Evolutionary conservation across 2,797 vertebrate genomes (phyloP).

Genomic region (Malurus splendens): DNA sequence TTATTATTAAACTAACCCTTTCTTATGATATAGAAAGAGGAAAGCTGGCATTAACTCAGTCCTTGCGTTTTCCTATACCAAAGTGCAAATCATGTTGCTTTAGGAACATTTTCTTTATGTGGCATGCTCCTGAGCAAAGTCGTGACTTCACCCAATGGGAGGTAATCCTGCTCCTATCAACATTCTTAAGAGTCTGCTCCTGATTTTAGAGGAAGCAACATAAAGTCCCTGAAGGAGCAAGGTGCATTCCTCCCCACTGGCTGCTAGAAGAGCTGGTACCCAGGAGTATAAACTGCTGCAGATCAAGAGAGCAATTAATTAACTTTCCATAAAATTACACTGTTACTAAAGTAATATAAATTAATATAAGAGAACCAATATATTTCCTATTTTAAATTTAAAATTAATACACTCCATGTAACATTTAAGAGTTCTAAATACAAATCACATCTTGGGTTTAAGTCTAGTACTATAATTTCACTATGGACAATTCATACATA

Average conservation of each 20-base stretch:
- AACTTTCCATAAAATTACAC: neutral
- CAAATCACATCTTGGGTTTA: neutral
- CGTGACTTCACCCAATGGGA: neutral
- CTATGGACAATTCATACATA: neutral
- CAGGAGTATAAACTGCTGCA: neutral
- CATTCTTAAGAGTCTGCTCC: neutral
- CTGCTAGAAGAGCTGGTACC: neutral
- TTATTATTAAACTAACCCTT: no score
- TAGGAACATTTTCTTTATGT: neutral
- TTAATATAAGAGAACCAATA: neutral
- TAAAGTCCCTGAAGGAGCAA: neutral
- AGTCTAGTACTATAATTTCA: neutral
- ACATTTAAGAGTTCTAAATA: neutral
- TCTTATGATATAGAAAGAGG: neutral
- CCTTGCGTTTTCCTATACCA: neutral
- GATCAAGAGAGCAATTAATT: neutral
- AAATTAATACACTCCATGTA: neutral
- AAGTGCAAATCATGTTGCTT: neutral
- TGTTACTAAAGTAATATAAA: neutral
- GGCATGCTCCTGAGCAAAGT: neutral
- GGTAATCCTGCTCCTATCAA: neutral
- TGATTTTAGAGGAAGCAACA: neutral
- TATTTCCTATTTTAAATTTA: neutral
- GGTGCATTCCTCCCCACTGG: neutral
- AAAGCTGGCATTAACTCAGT: neutral